A percentile compares a stretch with the other conserved stretches of the same genome.
Evolutionary conservation across 1,140 invertebrate genomes (phyloP).

Genomic region (Limonius californicus): DNA sequence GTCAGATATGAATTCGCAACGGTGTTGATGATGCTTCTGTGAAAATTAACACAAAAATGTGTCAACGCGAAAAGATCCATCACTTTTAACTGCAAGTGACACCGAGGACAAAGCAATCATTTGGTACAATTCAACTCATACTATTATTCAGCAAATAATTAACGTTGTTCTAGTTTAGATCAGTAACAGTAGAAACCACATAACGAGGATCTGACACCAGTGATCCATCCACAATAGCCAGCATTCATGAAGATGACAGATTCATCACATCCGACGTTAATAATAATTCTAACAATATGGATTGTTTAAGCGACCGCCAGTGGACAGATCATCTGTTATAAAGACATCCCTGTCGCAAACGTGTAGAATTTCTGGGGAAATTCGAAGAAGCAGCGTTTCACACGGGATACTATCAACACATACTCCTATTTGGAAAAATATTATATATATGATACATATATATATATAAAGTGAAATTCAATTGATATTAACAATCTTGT

Average conservation of each 20-base stretch:
- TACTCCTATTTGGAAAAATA: too few species aligned
- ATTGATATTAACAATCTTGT: too few species aligned
- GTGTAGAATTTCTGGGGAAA: not conserved
- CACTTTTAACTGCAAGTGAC: conserved; percentile 11
- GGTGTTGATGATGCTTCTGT: too few species aligned
- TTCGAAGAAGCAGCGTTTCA: not conserved
- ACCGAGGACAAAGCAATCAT: conserved; percentile 10
- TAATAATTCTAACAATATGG: conserved; percentile 34
- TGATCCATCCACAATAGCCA: conserved; percentile 36
- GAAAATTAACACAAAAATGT: too few species aligned
- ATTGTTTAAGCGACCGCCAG: conserved; percentile 26
- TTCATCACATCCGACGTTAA: conserved; percentile 39
- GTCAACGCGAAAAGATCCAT: not conserved
- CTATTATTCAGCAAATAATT: conserved; percentile 15
- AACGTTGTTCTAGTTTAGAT: conserved; percentile 15
- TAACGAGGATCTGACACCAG: conserved; percentile 36
- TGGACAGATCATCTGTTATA: conserved; percentile 34
- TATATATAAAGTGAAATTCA: too few species aligned
- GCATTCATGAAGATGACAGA: conserved; percentile 37
- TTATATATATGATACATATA: too few species aligned
- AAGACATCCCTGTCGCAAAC: not conserved
- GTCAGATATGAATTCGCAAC: too few species aligned
- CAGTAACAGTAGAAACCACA: conserved; percentile 14
- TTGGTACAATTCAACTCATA: conserved; percentile 6
- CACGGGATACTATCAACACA: not conserved